phyloP scores from a whole-genome alignment of 2,113 vertebrate genomes.

The Atherinomorus stipes region DNA sequence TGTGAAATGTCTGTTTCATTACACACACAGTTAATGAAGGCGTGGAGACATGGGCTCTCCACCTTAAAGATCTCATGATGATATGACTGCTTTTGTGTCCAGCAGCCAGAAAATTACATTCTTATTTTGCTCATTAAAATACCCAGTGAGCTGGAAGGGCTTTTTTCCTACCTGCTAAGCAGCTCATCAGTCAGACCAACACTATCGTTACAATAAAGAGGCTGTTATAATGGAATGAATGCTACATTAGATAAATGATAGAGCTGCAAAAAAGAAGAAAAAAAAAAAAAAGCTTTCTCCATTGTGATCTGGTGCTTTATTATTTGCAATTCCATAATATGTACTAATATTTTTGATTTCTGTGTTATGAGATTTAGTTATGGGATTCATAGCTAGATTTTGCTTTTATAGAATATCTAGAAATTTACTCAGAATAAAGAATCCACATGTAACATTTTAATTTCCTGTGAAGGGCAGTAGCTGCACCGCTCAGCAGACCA shows the following conservation, averaged over 20 bases:
- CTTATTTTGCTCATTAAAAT: constrained; percentile 71
- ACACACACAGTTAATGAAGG: constrained; percentile 54
- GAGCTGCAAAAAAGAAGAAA: constrained; percentile 32
- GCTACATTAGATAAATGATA: constrained; percentile 61
- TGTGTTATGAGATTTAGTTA: constrained; percentile 1
- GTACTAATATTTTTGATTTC: constrained; percentile 17
- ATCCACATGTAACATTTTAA: constrained; percentile 59
- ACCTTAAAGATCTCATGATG: constrained; percentile 64
- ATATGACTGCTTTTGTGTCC: constrained; percentile 66
- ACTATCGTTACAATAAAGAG: constrained; percentile 62
- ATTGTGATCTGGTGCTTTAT: not conserved
- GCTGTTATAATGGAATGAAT: constrained; percentile 40
- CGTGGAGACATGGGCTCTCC: constrained; percentile 33
- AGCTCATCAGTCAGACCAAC: constrained; percentile 56
- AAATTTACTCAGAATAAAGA: constrained; percentile 31
- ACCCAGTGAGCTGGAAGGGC: constrained; percentile 61
- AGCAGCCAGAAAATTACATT: constrained; percentile 70
- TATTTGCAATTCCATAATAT: not conserved
- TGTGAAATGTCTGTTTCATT: constrained; percentile 40
- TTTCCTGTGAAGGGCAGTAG: constrained; percentile 71
- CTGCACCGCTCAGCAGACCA: constrained; percentile 49
- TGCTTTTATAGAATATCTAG: not conserved
- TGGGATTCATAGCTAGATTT: not conserved
- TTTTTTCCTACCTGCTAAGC: constrained; percentile 60
- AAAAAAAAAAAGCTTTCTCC: too few relatives aligned